Evolutionary conservation across 2,113 vertebrate species (phyloP).

Genomic region (Mormyrus iriodes): DNA sequence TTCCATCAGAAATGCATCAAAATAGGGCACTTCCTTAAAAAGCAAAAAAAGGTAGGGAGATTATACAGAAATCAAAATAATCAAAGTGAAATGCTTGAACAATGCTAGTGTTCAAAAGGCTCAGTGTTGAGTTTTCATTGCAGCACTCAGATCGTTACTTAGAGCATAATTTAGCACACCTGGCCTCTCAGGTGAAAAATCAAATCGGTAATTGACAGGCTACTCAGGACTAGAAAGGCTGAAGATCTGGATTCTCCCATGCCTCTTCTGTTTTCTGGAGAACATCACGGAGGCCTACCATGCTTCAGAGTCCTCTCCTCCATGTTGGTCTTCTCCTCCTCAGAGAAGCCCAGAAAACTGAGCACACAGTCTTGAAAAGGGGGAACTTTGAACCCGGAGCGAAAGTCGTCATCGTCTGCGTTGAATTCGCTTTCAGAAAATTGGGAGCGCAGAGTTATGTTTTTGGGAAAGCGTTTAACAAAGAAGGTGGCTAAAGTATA

Average conservation of each 20-base stretch:
- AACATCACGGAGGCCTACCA: slow-evolving; percentile 55
- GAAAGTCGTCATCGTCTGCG: slow-evolving; percentile 77
- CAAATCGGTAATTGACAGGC: background rate
- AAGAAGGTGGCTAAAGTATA: background rate
- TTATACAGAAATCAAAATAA: background rate
- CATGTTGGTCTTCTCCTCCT: slow-evolving; percentile 92
- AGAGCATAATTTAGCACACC: background rate
- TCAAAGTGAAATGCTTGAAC: background rate
- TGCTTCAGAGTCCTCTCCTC: slow-evolving; percentile 96
- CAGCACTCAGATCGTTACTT: background rate
- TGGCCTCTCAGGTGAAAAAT: background rate
- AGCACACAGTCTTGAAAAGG: slow-evolving; percentile 93
- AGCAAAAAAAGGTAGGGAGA: background rate
- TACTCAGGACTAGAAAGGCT: background rate
- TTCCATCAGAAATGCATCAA: background rate
- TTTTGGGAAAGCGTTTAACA: background rate
- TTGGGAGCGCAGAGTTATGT: background rate
- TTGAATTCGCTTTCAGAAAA: slow-evolving; percentile 65
- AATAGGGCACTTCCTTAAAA: background rate
- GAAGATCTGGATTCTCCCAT: background rate
- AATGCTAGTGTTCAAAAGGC: background rate
- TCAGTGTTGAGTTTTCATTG: background rate
- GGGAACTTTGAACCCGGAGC: slow-evolving; percentile 85
- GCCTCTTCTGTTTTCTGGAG: background rate
- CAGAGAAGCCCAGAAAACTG: slow-evolving; percentile 90